Evolutionary conservation across 2,888 invertebrate genomes (phyloP).

Genomic region (Octonoba sinensis): DNA sequence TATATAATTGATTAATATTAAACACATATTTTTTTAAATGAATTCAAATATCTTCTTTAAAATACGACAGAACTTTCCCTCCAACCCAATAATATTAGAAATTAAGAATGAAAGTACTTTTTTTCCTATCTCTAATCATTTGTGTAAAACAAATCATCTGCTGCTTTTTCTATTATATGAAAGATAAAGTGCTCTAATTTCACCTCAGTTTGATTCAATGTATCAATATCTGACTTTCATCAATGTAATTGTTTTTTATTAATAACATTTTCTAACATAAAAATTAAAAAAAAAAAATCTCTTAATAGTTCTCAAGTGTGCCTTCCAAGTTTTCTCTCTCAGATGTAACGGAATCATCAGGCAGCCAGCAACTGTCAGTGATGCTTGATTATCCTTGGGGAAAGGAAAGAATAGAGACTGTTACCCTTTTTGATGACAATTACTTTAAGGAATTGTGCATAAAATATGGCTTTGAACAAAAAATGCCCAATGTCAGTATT

Average conservation of each 20-base stretch:
- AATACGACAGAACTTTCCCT: no score
- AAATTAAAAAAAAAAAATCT: conserved; percentile 64
- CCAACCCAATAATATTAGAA: no score
- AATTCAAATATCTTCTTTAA: no score
- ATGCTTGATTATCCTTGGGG: conserved; percentile 78
- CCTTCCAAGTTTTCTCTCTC: conserved; percentile 80
- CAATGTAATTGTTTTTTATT: background rate
- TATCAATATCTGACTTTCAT: background rate
- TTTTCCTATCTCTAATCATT: no score
- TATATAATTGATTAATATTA: no score
- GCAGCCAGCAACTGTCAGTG: conserved; percentile 76
- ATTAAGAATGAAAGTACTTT: no score
- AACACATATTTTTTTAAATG: no score
- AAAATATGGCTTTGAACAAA: background rate
- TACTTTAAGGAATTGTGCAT: conserved; percentile 2
- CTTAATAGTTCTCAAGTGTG: conserved; percentile 77
- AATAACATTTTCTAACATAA: background rate
- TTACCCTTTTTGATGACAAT: conserved; percentile 69
- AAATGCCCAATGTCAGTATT: background rate
- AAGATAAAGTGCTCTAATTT: no score
- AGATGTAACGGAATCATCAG: conserved; percentile 74
- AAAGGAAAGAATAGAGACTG: conserved; percentile 77
- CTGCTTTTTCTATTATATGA: no score
- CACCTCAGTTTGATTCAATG: background rate
- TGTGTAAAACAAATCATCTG: no score